A percentile compares a stretch with the other conserved stretches of the same genome.
Evolutionary conservation across 2,888 invertebrate species (phyloP).

Genomic region (Anarsia innoxiella): DNA sequence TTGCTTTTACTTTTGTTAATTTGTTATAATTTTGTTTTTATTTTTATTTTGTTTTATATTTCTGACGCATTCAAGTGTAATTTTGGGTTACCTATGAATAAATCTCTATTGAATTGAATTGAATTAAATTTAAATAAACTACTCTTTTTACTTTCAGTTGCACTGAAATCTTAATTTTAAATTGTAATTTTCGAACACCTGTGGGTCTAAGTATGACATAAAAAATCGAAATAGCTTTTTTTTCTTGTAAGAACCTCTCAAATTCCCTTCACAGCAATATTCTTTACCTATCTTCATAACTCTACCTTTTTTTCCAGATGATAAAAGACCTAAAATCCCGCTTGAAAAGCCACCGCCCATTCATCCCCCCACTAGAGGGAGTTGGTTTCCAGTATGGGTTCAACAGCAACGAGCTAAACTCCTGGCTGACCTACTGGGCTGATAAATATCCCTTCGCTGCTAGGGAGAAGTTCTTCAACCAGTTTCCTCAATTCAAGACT

Average conservation of each 20-base stretch:
- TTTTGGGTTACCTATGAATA: no score
- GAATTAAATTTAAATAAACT: no score
- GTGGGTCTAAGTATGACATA: neutral
- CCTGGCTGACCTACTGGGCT: slow-evolving; percentile 85
- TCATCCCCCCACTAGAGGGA: slow-evolving; percentile 74
- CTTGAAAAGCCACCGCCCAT: slow-evolving; percentile 22
- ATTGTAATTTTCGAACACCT: neutral
- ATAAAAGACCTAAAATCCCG: slow-evolving; percentile 28
- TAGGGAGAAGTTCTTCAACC: slow-evolving; percentile 80
- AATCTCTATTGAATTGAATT: no score
- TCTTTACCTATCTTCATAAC: neutral
- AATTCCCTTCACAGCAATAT: no score
- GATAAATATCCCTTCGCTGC: slow-evolving; percentile 79
- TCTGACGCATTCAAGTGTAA: no score
- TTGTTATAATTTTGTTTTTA: no score
- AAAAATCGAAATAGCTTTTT: neutral
- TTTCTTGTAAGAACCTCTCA: no score
- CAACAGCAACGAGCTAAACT: slow-evolving; percentile 78
- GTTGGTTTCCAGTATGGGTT: slow-evolving; percentile 86
- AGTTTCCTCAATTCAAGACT: slow-evolving; percentile 84
- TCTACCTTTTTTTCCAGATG: slow-evolving; percentile 20
- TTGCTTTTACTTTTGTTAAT: no score
- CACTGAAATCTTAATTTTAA: neutral
- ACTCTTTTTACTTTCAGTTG: no score
- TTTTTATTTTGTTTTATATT: no score